Evolutionary conservation across 2,113 vertebrate species (phyloP).

Genomic region (Malurus melanocephalus): DNA sequence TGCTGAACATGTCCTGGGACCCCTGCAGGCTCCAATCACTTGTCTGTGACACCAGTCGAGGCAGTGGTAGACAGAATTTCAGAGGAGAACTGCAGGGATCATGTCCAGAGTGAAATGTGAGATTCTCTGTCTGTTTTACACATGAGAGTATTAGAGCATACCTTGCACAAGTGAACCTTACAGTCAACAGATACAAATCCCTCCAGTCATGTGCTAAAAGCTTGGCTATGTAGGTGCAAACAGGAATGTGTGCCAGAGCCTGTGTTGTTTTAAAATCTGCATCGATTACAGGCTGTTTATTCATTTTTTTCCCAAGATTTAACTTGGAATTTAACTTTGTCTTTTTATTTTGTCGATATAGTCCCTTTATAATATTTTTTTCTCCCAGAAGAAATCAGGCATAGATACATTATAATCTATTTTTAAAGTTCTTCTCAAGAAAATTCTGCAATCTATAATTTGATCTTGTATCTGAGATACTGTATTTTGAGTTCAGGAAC

Average conservation of each 20-base stretch:
- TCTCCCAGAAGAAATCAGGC: neutral
- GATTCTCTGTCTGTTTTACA: neutral
- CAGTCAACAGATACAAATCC: neutral
- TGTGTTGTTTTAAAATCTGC: neutral
- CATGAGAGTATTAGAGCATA: neutral
- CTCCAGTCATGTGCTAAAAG: neutral
- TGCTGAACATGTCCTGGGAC: neutral
- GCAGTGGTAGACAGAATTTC: neutral
- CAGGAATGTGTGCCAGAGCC: neutral
- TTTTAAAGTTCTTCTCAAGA: neutral
- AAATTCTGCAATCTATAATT: constrained; percentile 4
- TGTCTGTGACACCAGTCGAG: neutral
- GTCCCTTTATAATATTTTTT: neutral
- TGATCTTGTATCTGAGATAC: neutral
- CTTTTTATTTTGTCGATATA: neutral
- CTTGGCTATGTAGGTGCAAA: neutral
- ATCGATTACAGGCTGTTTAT: neutral
- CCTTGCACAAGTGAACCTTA: neutral
- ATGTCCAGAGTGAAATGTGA: neutral
- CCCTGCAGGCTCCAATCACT: neutral
- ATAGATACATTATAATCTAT: neutral
- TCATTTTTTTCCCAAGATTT: neutral
- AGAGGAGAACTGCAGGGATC: neutral
- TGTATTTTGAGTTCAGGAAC: neutral
- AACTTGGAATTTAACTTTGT: neutral